phyloP scores from a whole-genome alignment of 2,888 invertebrate genomes.

The Microctonus aethiopoides region DNA sequence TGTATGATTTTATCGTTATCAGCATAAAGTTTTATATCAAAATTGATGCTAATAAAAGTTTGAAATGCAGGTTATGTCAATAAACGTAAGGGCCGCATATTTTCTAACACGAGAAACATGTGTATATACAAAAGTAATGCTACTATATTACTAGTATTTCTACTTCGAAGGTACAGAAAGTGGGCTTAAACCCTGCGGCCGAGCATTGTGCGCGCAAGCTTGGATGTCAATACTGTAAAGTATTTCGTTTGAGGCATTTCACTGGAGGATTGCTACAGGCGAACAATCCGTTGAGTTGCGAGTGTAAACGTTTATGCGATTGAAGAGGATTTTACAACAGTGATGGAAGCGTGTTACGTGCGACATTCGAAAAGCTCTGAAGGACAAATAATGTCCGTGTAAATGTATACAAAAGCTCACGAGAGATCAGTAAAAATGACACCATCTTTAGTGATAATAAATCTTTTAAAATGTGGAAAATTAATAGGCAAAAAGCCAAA shows the following conservation, averaged over 20 bases:
- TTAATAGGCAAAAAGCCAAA: constrained; percentile 27
- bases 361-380: constrained; percentile 1
- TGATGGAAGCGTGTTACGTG: constrained; percentile 28
- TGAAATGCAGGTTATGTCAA: constrained; percentile 23
- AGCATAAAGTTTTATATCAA: not conserved
- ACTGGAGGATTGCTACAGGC: not conserved
- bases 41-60: not conserved
- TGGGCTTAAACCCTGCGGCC: constrained; percentile 19
- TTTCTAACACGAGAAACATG: constrained; percentile 9
- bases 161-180: not conserved
- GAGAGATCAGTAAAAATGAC: not conserved
- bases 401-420: not conserved
- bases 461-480: constrained; percentile 31
- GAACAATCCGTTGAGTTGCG: constrained; percentile 23
- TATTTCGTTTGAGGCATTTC: constrained; percentile 29
- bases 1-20: too few relatives aligned
- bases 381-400: not conserved
- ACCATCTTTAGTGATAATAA: constrained; percentile 5
- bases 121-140: not conserved
- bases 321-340: constrained; percentile 31
- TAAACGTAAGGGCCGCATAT: constrained; percentile 19
- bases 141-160: not conserved
- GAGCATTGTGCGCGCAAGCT: not conserved
- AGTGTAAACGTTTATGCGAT: constrained; percentile 38
- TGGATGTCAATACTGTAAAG: constrained; percentile 16